Base-by-base conservation (phyloP, 2,888 invertebrate genomes). In the Melieria picta region DNA sequence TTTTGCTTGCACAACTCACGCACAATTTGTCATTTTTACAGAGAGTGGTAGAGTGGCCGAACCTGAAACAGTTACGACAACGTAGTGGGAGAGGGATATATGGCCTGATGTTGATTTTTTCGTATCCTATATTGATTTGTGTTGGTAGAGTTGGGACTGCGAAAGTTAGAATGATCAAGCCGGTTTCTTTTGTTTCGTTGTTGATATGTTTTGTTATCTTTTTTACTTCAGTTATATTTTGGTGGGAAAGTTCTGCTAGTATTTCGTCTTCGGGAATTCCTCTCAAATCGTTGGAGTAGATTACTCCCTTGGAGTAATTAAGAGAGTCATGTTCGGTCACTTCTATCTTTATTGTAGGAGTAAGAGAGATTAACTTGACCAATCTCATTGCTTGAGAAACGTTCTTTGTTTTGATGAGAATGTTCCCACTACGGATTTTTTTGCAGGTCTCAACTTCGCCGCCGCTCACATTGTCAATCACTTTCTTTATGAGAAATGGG, bases 181-280 rank as follows among this genome's bases (percentile, higher is more conserved):
- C 71, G 6, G 71, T 68, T 65, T 71, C 67, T n/a, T 52, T 47
- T 43, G 65, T 13, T 10, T 65, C 58, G 1, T 68, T 55, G 11
- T 58, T 55, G 9, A 30, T 48, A 48, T 63, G 56, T 7, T 71
- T 67, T 16, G 63, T 56, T 45, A 47, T 71, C 42, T 67, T 72
- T 60, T 68, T 67, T 7, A 67, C 16, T 60, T 73, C 71, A 10
- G 42, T 60, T 5, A 71, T 68, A 7, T 61, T 61, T 67, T 73
- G 66, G 7, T 45, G 5, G 7, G 57, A 57, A 11, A 71, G 46
- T 65, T 71, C 71, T 9, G 10, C 7, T 30, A 56, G 42, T 42
- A 73, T 73, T 58, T 67, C 65, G 30, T 67, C 52, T 65, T 71
- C 67, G 7, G 58, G 58, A 5, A 73, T 73, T 43, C 61, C 64